A percentile compares a stretch with the other conserved stretches of the same genome.
These are phyloP conservation scores for Nymphalis urticae DNA, from an alignment of 2,888 invertebrate species.

Conservation along the genomic window DNA sequence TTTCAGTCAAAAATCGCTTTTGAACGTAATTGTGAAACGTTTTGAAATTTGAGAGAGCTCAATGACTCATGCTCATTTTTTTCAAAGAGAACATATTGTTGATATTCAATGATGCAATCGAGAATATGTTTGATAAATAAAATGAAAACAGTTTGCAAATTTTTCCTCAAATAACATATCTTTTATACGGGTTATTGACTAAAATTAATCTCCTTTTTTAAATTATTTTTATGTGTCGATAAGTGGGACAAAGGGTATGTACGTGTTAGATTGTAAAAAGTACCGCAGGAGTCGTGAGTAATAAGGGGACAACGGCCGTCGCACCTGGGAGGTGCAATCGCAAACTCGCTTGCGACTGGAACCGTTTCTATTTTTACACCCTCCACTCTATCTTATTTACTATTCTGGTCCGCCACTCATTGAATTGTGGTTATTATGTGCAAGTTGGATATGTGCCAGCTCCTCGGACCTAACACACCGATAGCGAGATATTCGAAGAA, in stretches of 20 bases:
- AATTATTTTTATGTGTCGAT: background rate
- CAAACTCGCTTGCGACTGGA: conserved; percentile 73
- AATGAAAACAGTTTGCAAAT: no score
- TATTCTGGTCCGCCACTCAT: conserved; percentile 81
- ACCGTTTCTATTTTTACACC: conserved; percentile 77
- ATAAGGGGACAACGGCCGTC: conserved; percentile 68
- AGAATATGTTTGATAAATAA: background rate
- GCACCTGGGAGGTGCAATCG: conserved; percentile 78
- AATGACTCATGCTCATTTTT: conserved; percentile 5
- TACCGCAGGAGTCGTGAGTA: conserved; percentile 38
- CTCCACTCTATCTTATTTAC: conserved; percentile 81
- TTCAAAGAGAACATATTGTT: background rate
- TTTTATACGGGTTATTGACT: background rate
- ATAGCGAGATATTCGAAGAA: conserved; percentile 77
- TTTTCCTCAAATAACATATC: background rate
- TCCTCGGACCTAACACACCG: conserved; percentile 70
- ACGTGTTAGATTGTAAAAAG: conserved; percentile 29
- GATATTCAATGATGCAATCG: conserved; percentile 5
- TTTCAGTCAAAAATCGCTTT: background rate
- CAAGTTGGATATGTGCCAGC: conserved; percentile 79
- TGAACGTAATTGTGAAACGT: conserved; percentile 7
- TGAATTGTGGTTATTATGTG: conserved; percentile 82
- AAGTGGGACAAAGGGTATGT: conserved; percentile 30
- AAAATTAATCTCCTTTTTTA: background rate
- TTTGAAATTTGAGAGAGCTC: background rate